Evolutionary conservation across 2,888 invertebrate genomes (phyloP).

Genomic region (Alviniconcha strummeri): DNA sequence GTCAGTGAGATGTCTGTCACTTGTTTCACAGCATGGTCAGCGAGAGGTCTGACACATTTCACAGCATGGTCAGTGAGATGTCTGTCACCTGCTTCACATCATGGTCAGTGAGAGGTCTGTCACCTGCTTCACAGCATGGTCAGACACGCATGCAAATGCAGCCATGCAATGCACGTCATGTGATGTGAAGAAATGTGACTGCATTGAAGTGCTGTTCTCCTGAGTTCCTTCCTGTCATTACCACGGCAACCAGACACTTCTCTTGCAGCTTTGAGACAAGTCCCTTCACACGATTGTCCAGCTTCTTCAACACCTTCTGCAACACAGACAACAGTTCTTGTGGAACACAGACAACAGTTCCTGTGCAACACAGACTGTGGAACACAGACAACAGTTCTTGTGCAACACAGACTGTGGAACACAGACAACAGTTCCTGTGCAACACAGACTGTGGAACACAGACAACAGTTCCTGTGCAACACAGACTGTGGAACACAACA

Average conservation of each 20-base stretch:
- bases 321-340: not conserved
- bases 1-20: no score
- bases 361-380: not conserved
- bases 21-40: no score
- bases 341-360: not conserved
- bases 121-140: no score
- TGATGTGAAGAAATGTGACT: slow-evolving; percentile 2
- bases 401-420: not conserved
- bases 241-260: slow-evolving; percentile 13
- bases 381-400: not conserved
- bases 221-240: not conserved
- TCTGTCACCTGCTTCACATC: no score
- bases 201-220: not conserved
- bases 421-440: not conserved
- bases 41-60: no score
- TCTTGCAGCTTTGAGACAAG: not conserved
- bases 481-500: no score
- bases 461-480: no score
- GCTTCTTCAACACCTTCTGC: not conserved
- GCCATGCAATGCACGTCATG: not conserved
- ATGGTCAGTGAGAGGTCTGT: no score
- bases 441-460: no score
- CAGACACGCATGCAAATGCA: no score
- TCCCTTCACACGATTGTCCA: not conserved
- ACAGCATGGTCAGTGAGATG: no score